Evolutionary conservation across 2,113 vertebrate genomes (phyloP).

Genomic region (Nicator chloris): DNA sequence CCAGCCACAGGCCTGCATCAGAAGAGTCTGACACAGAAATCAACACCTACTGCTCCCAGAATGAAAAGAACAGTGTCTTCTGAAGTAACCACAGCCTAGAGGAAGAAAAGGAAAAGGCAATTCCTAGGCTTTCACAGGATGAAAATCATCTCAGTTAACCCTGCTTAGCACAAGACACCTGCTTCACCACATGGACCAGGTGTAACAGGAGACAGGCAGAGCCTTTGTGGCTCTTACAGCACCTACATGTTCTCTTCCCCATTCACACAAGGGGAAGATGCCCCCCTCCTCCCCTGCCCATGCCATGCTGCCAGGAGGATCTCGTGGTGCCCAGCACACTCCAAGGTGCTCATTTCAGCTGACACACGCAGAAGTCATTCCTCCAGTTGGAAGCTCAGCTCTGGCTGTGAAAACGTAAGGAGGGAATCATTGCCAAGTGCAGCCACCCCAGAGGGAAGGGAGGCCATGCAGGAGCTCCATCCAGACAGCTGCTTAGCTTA

Average conservation of each 20-base stretch:
- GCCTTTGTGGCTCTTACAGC: neutral
- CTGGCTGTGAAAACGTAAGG: neutral
- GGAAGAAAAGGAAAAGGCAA: neutral
- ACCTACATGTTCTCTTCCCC: too few species aligned
- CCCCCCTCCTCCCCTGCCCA: accelerated
- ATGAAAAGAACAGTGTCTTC: neutral
- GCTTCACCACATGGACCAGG: accelerated
- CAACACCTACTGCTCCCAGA: neutral
- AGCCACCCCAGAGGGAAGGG: slow-evolving; percentile 32
- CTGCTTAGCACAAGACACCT: neutral
- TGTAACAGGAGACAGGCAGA: neutral
- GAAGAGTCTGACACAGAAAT: neutral
- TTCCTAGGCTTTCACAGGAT: neutral
- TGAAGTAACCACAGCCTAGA: neutral
- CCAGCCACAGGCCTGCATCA: neutral
- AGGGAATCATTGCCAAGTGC: slow-evolving; percentile 58
- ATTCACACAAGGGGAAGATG: neutral
- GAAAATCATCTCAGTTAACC: neutral
- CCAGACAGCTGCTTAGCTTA: slow-evolving; percentile 26
- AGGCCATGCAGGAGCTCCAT: slow-evolving; percentile 63
- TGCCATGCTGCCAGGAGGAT: neutral
- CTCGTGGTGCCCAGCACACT: neutral
- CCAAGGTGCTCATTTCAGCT: neutral
- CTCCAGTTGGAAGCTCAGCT: neutral
- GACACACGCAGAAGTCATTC: neutral